phyloP scores from a whole-genome alignment of 2,888 invertebrate genomes.

The Cataglyphis cursor region DNA sequence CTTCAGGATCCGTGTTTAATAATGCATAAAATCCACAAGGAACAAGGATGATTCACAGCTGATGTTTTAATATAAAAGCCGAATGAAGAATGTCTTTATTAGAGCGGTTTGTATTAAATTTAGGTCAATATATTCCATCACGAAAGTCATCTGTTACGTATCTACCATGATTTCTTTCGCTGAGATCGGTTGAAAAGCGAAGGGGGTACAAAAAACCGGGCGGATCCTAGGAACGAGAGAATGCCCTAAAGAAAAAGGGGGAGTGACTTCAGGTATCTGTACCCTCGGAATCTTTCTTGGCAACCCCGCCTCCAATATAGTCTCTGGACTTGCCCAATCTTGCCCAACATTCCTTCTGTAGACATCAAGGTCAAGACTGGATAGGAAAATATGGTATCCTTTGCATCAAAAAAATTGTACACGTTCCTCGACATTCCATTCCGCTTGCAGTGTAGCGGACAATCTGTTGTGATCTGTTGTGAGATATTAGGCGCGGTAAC shows the following conservation, averaged over 20 bases:
- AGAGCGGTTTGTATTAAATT: slow-evolving; percentile 81
- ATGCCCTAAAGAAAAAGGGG: slow-evolving; percentile 79
- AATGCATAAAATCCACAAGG: slow-evolving; percentile 46
- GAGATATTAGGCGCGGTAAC: slow-evolving; percentile 41
- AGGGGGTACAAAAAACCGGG: slow-evolving; percentile 70
- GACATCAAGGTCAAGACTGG: slow-evolving; percentile 78
- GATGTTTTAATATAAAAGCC: slow-evolving; percentile 76
- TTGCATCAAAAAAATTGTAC: slow-evolving; percentile 47
- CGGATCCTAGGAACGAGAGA: slow-evolving; percentile 71
- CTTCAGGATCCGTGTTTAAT: slow-evolving; percentile 52
- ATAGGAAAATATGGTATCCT: slow-evolving; percentile 65
- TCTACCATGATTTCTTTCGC: slow-evolving; percentile 78
- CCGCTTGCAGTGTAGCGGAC: slow-evolving; percentile 48
- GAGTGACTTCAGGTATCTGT: slow-evolving; percentile 80
- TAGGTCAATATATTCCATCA: slow-evolving; percentile 74
- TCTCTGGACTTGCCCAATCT: slow-evolving; percentile 60
- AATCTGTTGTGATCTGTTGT: slow-evolving; percentile 49
- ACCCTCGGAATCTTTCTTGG: slow-evolving; percentile 69
- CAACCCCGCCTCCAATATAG: slow-evolving; percentile 78
- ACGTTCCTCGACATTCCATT: slow-evolving; percentile 48
- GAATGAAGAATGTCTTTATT: slow-evolving; percentile 86
- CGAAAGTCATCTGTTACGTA: slow-evolving; percentile 70
- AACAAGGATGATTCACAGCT: slow-evolving; percentile 57
- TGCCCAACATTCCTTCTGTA: slow-evolving; percentile 74
- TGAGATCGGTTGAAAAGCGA: slow-evolving; percentile 75